A percentile compares a stretch with the other conserved stretches of the same genome.
These are phyloP conservation scores for Acrobasis suavella DNA, from an alignment of 2,888 invertebrate species.

Conservation along the genomic window DNA sequence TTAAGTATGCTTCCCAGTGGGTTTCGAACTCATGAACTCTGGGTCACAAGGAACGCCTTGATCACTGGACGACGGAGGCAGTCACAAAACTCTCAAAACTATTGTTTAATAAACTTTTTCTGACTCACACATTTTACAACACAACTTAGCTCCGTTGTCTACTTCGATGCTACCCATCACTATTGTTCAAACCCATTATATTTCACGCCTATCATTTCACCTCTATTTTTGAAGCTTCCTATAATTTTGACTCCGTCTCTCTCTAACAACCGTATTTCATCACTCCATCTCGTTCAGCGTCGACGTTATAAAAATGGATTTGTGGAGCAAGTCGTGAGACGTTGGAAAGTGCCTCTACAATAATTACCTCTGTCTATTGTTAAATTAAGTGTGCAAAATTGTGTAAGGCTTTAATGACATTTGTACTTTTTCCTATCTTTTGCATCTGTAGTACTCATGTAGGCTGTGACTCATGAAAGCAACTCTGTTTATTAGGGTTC, in stretches of 20 bases:
- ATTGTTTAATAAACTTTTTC: too few relatives aligned
- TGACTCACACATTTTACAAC: too few relatives aligned
- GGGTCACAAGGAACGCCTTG: too few relatives aligned
- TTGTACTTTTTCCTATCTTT: background rate
- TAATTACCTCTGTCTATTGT: conserved; percentile 16
- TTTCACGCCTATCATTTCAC: conserved; percentile 15
- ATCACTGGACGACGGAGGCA: too few relatives aligned
- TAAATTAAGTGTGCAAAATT: conserved; percentile 17
- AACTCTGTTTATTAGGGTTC: too few relatives aligned
- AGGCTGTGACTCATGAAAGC: too few relatives aligned
- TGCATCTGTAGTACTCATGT: too few relatives aligned
- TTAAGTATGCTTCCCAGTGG: too few relatives aligned
- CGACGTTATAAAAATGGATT: conserved; percentile 20
- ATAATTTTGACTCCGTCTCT: conserved; percentile 14
- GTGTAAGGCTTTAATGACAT: conserved; percentile 5
- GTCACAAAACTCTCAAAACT: too few relatives aligned
- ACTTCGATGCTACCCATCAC: background rate
- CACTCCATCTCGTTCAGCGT: conserved; percentile 11
- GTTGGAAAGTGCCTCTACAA: conserved; percentile 19
- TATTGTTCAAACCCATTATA: conserved; percentile 17
- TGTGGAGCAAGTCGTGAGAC: conserved; percentile 20
- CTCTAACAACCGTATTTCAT: background rate
- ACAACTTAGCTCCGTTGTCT: conserved; percentile 13
- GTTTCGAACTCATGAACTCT: too few relatives aligned
- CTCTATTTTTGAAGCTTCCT: conserved; percentile 16